Conservation (phyloP, 2,797 vertebrate species). For the Pantherophis alleghaniensis region DNA sequence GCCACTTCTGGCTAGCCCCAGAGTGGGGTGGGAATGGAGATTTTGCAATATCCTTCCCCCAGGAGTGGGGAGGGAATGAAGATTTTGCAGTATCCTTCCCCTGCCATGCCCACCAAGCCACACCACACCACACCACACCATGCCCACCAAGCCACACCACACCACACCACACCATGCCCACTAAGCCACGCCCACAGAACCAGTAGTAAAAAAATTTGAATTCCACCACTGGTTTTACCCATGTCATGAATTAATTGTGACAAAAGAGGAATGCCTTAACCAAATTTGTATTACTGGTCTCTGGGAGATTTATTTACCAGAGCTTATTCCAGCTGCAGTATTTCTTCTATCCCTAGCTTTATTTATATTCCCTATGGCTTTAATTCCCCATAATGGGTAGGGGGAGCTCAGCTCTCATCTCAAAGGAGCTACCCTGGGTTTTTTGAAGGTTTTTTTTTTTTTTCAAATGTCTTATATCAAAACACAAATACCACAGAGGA, state of each 20-base stretch:
- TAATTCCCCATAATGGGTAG: neutral
- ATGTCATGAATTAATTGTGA: neutral
- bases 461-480: neutral
- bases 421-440: neutral
- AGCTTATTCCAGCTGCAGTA: neutral
- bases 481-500: neutral
- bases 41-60: no score
- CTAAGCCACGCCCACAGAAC: no score
- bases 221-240: neutral
- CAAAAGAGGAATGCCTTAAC: neutral
- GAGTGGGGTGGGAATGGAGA: no score
- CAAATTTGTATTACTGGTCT: neutral
- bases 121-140: no score
- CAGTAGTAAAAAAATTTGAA: no score
- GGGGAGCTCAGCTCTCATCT: neutral
- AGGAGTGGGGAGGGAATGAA: no score
- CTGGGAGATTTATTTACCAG: neutral
- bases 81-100: no score
- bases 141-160: no score
- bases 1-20: no score
- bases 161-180: no score
- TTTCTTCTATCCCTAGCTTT: neutral
- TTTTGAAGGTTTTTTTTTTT: neutral
- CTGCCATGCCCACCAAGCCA: no score
- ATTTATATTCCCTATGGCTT: neutral